Evolutionary conservation across 2,888 invertebrate species (phyloP).

Genomic region (Podabrus alpinus): DNA sequence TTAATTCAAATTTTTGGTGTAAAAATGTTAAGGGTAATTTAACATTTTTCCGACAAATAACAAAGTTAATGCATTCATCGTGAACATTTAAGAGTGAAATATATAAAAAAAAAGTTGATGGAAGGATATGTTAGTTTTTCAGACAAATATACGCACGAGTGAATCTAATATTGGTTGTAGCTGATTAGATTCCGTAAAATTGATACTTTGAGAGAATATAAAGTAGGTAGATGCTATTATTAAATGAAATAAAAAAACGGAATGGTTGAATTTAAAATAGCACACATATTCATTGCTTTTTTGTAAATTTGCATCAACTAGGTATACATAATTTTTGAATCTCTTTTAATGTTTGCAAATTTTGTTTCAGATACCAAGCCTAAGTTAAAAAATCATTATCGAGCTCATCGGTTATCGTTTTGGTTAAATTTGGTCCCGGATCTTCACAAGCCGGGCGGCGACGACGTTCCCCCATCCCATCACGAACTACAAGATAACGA

Average conservation of each 20-base stretch:
- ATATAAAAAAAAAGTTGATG: background rate
- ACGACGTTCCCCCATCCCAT: constrained; percentile 82
- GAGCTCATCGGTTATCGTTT: constrained; percentile 89
- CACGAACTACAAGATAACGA: constrained; percentile 82
- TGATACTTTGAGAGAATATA: background rate
- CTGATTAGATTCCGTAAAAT: constrained; percentile 13
- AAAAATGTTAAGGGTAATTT: background rate
- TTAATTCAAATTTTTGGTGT: too few relatives aligned
- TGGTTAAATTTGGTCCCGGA: constrained; percentile 96
- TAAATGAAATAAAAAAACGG: background rate
- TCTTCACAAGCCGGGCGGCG: constrained; percentile 83
- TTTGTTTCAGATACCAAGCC: constrained; percentile 78
- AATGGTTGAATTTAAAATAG: background rate
- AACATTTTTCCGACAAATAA: background rate
- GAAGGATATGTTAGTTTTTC: constrained; percentile 4
- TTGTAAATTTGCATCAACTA: background rate
- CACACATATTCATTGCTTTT: background rate
- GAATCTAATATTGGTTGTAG: constrained; percentile 6
- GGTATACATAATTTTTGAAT: background rate
- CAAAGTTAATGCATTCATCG: background rate
- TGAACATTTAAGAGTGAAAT: background rate
- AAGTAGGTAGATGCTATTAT: background rate
- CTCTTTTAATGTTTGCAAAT: background rate
- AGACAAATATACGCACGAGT: constrained; percentile 14
- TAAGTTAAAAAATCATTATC: constrained; percentile 89